Evolutionary conservation across 2,113 vertebrate species (phyloP).

Genomic region (Callocephalon fimbriatum): DNA sequence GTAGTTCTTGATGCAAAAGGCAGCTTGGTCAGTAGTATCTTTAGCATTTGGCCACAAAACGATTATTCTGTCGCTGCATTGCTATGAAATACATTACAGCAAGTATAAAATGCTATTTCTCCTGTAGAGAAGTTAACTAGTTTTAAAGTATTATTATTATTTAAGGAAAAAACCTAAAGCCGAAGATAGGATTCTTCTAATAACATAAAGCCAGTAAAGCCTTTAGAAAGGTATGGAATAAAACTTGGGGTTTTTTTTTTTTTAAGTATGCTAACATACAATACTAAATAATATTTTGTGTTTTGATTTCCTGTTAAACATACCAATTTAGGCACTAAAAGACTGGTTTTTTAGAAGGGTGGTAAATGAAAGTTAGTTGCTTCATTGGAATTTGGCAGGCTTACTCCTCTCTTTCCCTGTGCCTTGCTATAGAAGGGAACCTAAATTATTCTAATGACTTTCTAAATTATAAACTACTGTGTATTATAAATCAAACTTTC

Average conservation of each 20-base stretch:
- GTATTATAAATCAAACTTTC: not conserved
- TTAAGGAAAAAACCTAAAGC: not conserved
- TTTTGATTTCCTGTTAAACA: not conserved
- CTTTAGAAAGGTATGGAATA: not conserved
- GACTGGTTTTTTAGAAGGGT: not conserved
- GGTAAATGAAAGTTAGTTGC: not conserved
- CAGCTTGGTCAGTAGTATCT: not conserved
- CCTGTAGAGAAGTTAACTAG: not conserved
- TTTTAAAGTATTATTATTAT: not conserved
- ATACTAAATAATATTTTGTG: not conserved
- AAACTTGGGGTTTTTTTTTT: not conserved
- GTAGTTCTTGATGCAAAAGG: not conserved
- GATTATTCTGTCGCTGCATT: not conserved
- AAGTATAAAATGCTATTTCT: not conserved
- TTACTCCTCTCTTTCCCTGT: not conserved
- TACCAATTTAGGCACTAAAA: not conserved
- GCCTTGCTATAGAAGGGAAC: not conserved
- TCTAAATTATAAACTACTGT: not conserved
- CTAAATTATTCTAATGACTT: not conserved
- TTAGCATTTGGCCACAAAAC: not conserved
- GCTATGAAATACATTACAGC: not conserved
- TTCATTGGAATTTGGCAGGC: not conserved
- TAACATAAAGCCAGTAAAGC: not conserved
- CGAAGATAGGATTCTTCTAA: not conserved
- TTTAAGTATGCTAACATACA: not conserved